Evolutionary conservation across 2,113 vertebrate genomes (phyloP).

Genomic region (Muntiacus muntjak): DNA sequence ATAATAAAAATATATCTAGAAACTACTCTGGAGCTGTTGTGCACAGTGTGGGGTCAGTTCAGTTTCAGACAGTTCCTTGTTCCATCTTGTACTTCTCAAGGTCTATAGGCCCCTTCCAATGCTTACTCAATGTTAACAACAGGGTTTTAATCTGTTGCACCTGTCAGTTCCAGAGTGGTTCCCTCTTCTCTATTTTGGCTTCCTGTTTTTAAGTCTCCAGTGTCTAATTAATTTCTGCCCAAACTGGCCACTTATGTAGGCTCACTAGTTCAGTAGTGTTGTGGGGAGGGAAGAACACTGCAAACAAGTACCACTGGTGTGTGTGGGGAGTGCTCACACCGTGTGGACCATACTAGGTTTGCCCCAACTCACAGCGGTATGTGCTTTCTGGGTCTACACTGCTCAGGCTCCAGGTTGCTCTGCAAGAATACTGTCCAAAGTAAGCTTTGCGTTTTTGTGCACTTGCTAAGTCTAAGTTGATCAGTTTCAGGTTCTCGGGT

Average conservation of each 20-base stretch:
- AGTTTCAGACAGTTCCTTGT: not conserved
- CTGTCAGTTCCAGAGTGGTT: rapidly evolving
- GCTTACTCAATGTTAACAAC: not conserved
- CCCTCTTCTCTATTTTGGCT: not conserved
- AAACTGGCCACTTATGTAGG: not conserved
- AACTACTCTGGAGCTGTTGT: not conserved
- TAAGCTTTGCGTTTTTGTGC: not conserved
- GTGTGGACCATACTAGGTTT: not conserved
- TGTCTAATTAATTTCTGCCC: not conserved
- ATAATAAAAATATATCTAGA: not conserved
- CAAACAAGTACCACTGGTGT: not conserved
- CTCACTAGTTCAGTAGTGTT: not conserved
- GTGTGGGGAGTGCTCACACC: not conserved
- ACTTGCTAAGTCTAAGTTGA: not conserved
- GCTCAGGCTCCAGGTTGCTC: not conserved
- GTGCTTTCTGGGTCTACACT: not conserved
- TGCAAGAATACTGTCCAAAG: not conserved
- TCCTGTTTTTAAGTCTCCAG: not conserved
- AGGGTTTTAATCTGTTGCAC: not conserved
- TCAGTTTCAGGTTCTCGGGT: no score
- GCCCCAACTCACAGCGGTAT: not conserved
- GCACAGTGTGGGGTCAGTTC: not conserved
- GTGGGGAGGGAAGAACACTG: not conserved
- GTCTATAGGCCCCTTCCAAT: not conserved
- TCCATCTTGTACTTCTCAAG: not conserved